Evolutionary conservation across 2,888 invertebrate species (phyloP).

Genomic region (Ecliptopera silaceata): DNA sequence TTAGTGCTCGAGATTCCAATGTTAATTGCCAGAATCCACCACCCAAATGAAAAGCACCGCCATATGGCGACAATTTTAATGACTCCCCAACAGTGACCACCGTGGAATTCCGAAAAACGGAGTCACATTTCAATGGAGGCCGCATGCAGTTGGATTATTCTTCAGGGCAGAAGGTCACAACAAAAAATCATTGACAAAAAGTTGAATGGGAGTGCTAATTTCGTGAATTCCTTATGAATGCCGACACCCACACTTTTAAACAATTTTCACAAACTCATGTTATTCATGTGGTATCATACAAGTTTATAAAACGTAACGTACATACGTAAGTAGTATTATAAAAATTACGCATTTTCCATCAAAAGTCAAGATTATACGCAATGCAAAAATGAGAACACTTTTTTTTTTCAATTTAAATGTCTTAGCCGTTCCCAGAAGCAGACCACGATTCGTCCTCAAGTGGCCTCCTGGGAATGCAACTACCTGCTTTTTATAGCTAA

Average conservation of each 20-base stretch:
- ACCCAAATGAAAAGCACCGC: conserved; percentile 20
- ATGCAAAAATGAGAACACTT: conserved; percentile 54
- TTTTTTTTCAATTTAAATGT: conserved; percentile 50
- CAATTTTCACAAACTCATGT: neutral
- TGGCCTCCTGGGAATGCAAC: conserved; percentile 71
- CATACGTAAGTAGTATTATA: too few species aligned
- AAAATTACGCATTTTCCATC: conserved; percentile 34
- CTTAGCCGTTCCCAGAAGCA: conserved; percentile 34
- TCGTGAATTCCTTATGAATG: conserved; percentile 43
- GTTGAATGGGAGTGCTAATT: conserved; percentile 53
- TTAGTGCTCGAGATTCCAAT: conserved; percentile 13
- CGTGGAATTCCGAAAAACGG: conserved; percentile 50
- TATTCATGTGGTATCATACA: neutral
- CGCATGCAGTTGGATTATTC: conserved; percentile 56
- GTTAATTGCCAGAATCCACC: conserved; percentile 27
- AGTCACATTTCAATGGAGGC: conserved; percentile 59
- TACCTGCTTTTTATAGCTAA: conserved; percentile 76
- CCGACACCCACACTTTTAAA: neutral
- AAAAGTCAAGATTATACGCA: conserved; percentile 53
- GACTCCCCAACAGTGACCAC: conserved; percentile 52
- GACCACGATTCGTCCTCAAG: conserved; percentile 53
- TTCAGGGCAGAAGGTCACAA: conserved; percentile 46
- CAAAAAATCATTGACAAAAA: conserved; percentile 45
- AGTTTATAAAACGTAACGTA: neutral
- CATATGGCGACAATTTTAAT: conserved; percentile 36